Evolutionary conservation across 2,888 invertebrate species (phyloP).

Genomic region (Hoplodrina ambigua): DNA sequence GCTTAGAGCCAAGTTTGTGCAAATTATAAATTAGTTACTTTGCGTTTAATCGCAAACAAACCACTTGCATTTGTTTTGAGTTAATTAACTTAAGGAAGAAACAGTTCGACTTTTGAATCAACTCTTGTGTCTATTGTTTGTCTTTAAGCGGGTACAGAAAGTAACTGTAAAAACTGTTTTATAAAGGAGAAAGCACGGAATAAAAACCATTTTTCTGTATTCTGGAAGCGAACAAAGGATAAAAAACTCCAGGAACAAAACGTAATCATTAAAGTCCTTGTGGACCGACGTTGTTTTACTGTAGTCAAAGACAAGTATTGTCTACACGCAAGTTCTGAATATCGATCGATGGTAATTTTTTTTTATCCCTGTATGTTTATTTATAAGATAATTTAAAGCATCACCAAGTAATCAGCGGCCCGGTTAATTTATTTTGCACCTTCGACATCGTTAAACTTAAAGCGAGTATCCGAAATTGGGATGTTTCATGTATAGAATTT

Average conservation of each 20-base stretch:
- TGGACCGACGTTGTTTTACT: background rate
- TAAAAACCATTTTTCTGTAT: background rate
- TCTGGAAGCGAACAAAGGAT: background rate
- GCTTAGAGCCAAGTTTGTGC: no score
- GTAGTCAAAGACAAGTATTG: no score
- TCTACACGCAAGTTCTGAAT: constrained; percentile 1
- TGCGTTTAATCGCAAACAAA: no score
- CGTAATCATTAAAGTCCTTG: background rate
- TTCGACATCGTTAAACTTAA: constrained; percentile 37
- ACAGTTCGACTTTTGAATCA: no score
- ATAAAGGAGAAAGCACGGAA: background rate
- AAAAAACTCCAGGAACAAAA: background rate
- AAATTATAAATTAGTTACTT: no score
- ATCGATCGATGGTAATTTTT: constrained; percentile 45
- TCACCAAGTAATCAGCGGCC: constrained; percentile 57
- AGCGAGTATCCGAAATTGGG: constrained; percentile 49
- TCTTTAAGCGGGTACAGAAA: background rate
- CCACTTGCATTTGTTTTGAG: no score
- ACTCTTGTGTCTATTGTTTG: background rate
- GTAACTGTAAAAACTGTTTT: background rate
- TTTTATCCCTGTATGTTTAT: constrained; percentile 42
- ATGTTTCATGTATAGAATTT: constrained; percentile 36
- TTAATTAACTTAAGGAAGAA: constrained; percentile 3
- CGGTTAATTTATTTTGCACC: constrained; percentile 53
- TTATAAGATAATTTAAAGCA: constrained; percentile 60